phyloP scores from a whole-genome alignment of 2,888 invertebrate genomes.

The Synanthedon formicaeformis region DNA sequence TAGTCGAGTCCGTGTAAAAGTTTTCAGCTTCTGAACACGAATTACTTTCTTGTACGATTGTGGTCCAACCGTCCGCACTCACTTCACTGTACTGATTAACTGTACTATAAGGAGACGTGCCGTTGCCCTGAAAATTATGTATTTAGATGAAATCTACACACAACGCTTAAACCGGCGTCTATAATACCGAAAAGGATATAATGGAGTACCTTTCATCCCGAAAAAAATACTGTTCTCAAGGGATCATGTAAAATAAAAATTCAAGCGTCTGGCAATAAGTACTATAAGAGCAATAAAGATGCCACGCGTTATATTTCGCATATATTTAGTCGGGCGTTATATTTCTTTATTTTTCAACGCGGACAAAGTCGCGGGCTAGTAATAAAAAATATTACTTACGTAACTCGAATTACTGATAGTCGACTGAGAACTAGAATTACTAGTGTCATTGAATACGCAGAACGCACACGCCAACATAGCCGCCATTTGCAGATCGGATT shows the following conservation, averaged over 20 bases:
- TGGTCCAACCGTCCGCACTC: slow-evolving; percentile 82
- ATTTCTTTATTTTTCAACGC: too few relatives aligned
- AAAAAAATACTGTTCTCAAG: too few relatives aligned
- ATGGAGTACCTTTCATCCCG: too few relatives aligned
- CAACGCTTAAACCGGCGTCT: too few relatives aligned
- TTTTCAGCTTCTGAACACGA: slow-evolving; percentile 91
- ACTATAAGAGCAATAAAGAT: too few relatives aligned
- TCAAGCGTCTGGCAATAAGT: too few relatives aligned
- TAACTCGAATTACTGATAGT: slow-evolving; percentile 61
- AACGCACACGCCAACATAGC: slow-evolving; percentile 94
- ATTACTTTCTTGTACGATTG: slow-evolving; percentile 81
- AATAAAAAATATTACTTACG: slow-evolving; percentile 26
- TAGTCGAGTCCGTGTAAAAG: slow-evolving; percentile 56
- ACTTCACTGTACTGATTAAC: slow-evolving; percentile 81
- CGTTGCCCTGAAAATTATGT: slow-evolving; percentile 53
- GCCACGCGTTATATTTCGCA: too few relatives aligned
- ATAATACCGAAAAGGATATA: too few relatives aligned
- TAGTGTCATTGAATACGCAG: slow-evolving; percentile 73
- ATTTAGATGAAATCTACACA: background rate
- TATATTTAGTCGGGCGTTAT: too few relatives aligned
- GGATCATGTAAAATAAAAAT: too few relatives aligned
- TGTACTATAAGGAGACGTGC: slow-evolving; percentile 91
- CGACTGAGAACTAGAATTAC: slow-evolving; percentile 67
- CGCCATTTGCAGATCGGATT: slow-evolving; percentile 91
- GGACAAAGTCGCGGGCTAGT: too few relatives aligned